A percentile compares a stretch with the other conserved stretches of the same genome.
phyloP scores from a whole-genome alignment of 2,797 vertebrate species.

The Nasua narica region DNA sequence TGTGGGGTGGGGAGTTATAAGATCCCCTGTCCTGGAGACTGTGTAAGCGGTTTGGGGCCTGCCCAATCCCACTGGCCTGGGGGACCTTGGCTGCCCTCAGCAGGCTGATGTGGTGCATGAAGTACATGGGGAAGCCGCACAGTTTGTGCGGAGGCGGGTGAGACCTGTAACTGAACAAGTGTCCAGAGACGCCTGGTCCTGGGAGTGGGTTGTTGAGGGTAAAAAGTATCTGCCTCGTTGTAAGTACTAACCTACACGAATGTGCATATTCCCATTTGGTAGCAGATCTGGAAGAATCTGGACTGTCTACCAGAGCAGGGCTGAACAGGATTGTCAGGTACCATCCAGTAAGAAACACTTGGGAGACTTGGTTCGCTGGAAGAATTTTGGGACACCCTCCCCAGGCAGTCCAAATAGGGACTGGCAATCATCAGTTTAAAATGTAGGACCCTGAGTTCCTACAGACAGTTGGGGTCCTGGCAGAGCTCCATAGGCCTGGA shows the following conservation, averaged over 20 bases:
- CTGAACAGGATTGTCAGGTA: not conserved
- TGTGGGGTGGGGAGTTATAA: not conserved
- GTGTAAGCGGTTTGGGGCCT: not conserved
- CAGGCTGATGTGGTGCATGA: not conserved
- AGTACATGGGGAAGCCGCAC: not conserved
- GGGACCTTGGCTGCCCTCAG: not conserved
- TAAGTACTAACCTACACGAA: not conserved
- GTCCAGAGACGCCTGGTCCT: not conserved
- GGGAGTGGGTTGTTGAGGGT: not conserved
- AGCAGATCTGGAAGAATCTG: not conserved
- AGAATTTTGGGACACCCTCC: not conserved
- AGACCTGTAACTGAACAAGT: not conserved
- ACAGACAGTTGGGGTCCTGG: not conserved
- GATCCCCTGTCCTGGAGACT: not conserved
- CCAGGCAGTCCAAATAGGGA: not conserved
- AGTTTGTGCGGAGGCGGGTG: not conserved
- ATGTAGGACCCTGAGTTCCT: not conserved
- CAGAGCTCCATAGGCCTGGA: not conserved
- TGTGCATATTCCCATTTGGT: not conserved
- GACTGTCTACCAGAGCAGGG: not conserved
- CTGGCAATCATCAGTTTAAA: not conserved
- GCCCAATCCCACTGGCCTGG: not conserved
- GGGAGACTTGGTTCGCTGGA: not conserved
- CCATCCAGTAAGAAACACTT: not conserved
- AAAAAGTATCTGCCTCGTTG: not conserved